Evolutionary conservation across 2,888 invertebrate genomes (phyloP), one percentile per base, ranked within the genome.

Genomic region (Crossocerus cetratus): DNA sequence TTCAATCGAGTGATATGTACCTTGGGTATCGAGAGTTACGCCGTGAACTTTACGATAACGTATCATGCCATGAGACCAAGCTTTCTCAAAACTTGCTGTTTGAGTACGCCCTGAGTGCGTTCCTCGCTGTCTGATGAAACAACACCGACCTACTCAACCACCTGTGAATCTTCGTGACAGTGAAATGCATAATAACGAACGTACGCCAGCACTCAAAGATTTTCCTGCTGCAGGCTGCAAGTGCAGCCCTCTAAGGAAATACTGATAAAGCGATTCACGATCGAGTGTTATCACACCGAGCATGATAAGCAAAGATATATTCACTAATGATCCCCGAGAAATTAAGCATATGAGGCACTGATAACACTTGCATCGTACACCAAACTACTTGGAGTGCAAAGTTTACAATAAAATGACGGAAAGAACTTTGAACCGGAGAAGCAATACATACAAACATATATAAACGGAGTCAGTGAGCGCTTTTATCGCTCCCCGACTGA

Each of bases 21-120:
- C 45, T 77, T 72, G 3, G 32, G 11, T 69, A 65, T 81, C 58
- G 55, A 59, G 55, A 59, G 22, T 49, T 57, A 67, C 43, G 61
- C 23, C 20, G 58, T 63, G 64, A 66, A 65, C 42, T 73, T 69
- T 59, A n/a, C 55, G 65, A 72, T 75, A 77, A 74, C 61, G 8
- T 75, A 69, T 69, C 65, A 45, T 45, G n/a, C 18, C 65, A 45
- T 45, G n/a, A n/a, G 20, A 21, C 64, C 55, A 32, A 60, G 23
- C 4, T 42, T 44, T 45, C 56, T 42, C 56, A 71, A 68, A 68
- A 59, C 61, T 68, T 2, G n/a, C 14, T 22, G 3, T 57, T n/a
- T n/a, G n/a, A n/a, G n/a, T n/a, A n/a, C 5, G 42, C 4, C 32
- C 23, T 57, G 32, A n/a, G 49, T 16, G 8, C 11, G 32, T 11